Base-by-base conservation (phyloP, 2,113 vertebrate species). In the Crotophaga sulcirostris region DNA sequence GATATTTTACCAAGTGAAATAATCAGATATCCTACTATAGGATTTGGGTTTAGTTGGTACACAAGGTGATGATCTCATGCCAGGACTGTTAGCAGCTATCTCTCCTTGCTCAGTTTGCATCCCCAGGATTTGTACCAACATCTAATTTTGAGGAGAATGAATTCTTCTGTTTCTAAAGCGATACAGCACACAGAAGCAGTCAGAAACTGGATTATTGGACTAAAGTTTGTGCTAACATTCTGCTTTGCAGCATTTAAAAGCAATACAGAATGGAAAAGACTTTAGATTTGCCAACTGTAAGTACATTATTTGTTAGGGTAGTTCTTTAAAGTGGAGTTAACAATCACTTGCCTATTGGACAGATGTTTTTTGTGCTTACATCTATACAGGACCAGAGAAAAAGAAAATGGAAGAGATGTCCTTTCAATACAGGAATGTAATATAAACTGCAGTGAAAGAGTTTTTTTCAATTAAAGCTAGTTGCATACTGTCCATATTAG, bases 381-480 rank as follows among this genome's bases (percentile, higher is more conserved):
- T 51, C n/a, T 96, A 47, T 62, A 75, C 25, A 64, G 82, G 72
- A 76, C 24, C 33, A 70, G 14, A 59, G 51, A 62, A 95, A 76
- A 36, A 78, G 33, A 79, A 94, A 91, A 90, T 3, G 11, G 42
- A 51, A 51, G 14, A 64, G 11, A 49, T 49, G 11, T 49, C 17
- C 17, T 49, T 49, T 78, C 38, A 15, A 54, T 34, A 52, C 8
- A 87, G 45, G 93, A 89, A 92, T 60, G 62, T 45, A 84, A 66
- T 63, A 72, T 29, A 59, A 86, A 90, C 78, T 75, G 24, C 44
- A 72, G 56, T 72, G 51, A 58, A 94, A 72, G 40, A 92, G 54
- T 23, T 49, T 67, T 87, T 94, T 96, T 82, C 84, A 91, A 70
- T 90, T 94, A 91, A 87, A 80, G 29, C 14, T 78, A 36, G 45